These are phyloP conservation scores for Athalia rosae DNA, from an alignment of 2,888 invertebrate genomes.

Conservation along the genomic window DNA sequence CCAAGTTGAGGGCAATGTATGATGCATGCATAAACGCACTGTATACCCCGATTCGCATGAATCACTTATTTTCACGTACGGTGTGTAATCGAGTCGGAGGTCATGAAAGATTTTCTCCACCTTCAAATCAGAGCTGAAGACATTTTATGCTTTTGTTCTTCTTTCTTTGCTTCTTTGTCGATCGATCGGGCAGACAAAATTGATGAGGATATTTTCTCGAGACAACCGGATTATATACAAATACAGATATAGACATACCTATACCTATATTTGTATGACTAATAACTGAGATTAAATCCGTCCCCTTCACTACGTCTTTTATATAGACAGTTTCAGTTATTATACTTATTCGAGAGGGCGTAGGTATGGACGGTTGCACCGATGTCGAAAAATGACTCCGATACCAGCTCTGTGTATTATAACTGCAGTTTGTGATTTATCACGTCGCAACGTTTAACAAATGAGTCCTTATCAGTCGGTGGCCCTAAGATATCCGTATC, in stretches of 20 bases:
- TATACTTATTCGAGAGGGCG: neutral
- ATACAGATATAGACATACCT: neutral
- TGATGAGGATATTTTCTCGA: conserved; percentile 24
- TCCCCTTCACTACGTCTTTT: conserved; percentile 11
- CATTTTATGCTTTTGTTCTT: neutral
- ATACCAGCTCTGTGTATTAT: no score
- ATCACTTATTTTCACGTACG: no score
- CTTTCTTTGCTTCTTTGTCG: neutral
- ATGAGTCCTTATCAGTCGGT: no score
- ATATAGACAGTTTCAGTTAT: neutral
- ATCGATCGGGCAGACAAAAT: neutral
- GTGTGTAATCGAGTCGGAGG: no score
- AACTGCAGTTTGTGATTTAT: neutral
- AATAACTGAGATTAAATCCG: conserved; percentile 32
- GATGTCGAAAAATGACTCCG: conserved; percentile 24
- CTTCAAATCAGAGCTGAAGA: no score
- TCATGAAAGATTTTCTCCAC: no score
- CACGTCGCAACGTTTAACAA: neutral
- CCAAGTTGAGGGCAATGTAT: no score
- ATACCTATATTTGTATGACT: neutral
- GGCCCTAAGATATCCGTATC: no score
- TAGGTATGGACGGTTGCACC: neutral
- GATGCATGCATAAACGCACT: no score
- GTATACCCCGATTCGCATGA: no score
- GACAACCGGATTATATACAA: neutral